phyloP scores from a whole-genome alignment of 2,113 vertebrate genomes.

The Ginglymostoma cirratum region DNA sequence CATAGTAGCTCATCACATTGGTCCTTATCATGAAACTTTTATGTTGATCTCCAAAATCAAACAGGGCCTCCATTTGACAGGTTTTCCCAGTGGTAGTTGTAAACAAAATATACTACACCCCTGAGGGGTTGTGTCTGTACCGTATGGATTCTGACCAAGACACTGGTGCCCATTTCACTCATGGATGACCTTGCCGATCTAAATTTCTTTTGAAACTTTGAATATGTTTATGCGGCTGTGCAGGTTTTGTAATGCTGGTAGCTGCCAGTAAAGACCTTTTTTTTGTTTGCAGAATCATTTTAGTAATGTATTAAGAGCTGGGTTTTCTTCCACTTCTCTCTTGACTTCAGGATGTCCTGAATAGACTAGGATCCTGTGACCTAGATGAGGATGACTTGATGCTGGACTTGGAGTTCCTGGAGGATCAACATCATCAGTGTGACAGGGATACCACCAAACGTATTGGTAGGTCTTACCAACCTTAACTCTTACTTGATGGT shows the following conservation, averaged over 20 bases:
- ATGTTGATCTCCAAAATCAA: too few species aligned
- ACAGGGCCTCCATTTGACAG: too few species aligned
- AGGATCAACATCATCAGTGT: slow-evolving; percentile 70
- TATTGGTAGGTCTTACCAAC: slow-evolving; percentile 62
- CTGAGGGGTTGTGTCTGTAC: not conserved
- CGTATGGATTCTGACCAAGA: not conserved
- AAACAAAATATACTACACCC: not conserved
- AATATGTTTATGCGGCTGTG: not conserved
- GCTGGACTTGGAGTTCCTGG: slow-evolving; percentile 89
- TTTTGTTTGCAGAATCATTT: not conserved
- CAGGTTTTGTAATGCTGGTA: not conserved
- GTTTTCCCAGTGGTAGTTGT: not conserved
- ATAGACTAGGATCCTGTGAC: slow-evolving; percentile 91
- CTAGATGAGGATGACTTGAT: slow-evolving; percentile 95
- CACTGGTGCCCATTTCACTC: not conserved
- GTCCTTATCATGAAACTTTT: too few species aligned
- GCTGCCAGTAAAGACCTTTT: not conserved
- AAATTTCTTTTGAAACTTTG: not conserved
- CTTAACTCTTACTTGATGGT: not conserved
- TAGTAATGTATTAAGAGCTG: not conserved
- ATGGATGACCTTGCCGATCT: not conserved
- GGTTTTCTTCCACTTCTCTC: slow-evolving; percentile 39
- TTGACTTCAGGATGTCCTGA: slow-evolving; percentile 73
- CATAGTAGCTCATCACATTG: too few species aligned
- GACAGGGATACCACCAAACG: slow-evolving; percentile 38